phyloP scores from a whole-genome alignment of 1,140 invertebrate species.

The Drosophila kurseongensis region DNA sequence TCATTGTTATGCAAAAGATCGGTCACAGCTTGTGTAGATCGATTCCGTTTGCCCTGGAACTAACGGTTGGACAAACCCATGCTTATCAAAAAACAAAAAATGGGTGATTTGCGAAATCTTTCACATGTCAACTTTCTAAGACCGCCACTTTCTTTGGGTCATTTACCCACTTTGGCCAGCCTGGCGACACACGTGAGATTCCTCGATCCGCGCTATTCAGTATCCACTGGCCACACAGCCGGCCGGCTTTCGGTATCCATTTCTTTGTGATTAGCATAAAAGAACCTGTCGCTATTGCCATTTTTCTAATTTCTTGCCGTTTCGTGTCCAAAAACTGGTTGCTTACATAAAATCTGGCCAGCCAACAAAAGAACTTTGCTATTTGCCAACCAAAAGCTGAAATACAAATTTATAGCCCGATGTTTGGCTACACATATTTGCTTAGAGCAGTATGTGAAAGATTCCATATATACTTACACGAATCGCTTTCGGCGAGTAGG shows the following conservation, averaged over 20 bases:
- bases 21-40: slow-evolving; percentile 9
- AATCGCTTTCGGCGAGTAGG: slow-evolving; percentile 89
- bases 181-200: slow-evolving; percentile 63
- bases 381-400: slow-evolving; percentile 30
- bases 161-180: slow-evolving; percentile 42
- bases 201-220: not conserved
- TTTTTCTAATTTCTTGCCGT: slow-evolving; percentile 37
- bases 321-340: slow-evolving; percentile 58
- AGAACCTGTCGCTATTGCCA: slow-evolving; percentile 61
- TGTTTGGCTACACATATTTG: slow-evolving; percentile 9
- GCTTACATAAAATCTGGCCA: slow-evolving; percentile 68
- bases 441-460: slow-evolving; percentile 9
- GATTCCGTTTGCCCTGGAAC: slow-evolving; percentile 30
- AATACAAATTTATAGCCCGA: slow-evolving; percentile 19
- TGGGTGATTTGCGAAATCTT: slow-evolving; percentile 27
- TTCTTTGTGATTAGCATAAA: slow-evolving; percentile 71
- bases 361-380: slow-evolving; percentile 51
- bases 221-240: slow-evolving; percentile 24
- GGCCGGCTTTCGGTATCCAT: slow-evolving; percentile 44
- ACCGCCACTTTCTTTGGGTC: slow-evolving; percentile 61
- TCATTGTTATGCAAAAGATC: slow-evolving; percentile 33
- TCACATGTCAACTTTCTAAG: slow-evolving; percentile 52
- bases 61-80: slow-evolving; percentile 26
- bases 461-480: slow-evolving; percentile 88
- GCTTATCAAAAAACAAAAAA: slow-evolving; percentile 38